Percentiles rank a stretch among this genome's conserved stretches.
Conservation (phyloP, 1,140 invertebrate genomes). For the Diachasmimorpha longicaudata region DNA sequence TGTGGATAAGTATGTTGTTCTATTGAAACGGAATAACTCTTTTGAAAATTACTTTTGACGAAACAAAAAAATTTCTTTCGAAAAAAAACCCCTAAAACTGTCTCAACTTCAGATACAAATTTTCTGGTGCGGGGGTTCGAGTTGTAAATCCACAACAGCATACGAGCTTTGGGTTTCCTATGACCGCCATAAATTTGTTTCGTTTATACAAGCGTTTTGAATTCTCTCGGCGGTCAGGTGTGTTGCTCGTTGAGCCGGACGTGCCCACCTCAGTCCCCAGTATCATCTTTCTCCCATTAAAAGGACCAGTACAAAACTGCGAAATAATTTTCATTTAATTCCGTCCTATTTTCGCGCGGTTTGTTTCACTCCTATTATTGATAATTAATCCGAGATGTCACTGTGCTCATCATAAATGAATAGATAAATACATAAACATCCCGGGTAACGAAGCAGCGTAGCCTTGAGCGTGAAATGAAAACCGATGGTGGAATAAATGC, state of each 20-base stretch:
- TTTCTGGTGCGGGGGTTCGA: not conserved
- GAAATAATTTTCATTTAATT: not conserved
- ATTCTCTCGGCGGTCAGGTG: constrained; percentile 40
- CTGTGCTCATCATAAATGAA: not conserved
- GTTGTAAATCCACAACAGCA: not conserved
- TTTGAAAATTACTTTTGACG: no score
- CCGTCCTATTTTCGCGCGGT: not conserved
- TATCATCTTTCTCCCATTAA: not conserved
- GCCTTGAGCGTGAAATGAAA: not conserved
- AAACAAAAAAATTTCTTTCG: no score
- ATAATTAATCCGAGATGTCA: not conserved
- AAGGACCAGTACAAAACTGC: not conserved
- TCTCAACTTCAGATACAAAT: no score
- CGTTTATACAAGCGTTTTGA: constrained; percentile 40
- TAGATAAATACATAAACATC: not conserved
- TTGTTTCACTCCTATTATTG: not conserved
- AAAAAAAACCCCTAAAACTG: no score
- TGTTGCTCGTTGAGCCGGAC: constrained; percentile 34
- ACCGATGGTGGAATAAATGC: not conserved
- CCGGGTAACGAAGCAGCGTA: not conserved
- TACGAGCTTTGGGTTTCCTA: constrained; percentile 9
- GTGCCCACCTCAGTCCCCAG: not conserved
- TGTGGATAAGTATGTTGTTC: no score
- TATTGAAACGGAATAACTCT: no score
- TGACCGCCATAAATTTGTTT: constrained; percentile 43